Conservation (phyloP, 2,888 invertebrate genomes). For the Oscheius onirici region DNA sequence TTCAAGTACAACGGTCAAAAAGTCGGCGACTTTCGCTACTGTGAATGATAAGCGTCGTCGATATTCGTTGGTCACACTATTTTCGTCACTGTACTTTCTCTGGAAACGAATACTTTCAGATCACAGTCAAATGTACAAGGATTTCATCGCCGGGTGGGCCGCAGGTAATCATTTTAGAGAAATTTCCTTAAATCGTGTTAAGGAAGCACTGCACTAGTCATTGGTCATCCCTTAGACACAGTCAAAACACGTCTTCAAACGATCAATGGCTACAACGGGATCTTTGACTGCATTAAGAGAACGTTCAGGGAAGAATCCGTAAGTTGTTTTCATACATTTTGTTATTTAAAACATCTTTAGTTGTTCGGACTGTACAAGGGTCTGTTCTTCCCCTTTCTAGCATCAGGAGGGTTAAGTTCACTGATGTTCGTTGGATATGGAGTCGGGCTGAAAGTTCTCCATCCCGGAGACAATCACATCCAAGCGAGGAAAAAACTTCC, state of each 20-base stretch:
- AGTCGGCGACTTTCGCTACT: too few relatives aligned
- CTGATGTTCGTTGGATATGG: constrained; percentile 80
- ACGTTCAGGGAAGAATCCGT: constrained; percentile 61
- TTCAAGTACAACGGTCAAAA: too few relatives aligned
- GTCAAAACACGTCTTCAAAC: constrained; percentile 72
- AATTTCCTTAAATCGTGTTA: constrained; percentile 8
- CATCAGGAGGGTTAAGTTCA: constrained; percentile 79
- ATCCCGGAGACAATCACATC: constrained; percentile 60
- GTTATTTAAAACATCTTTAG: too few relatives aligned
- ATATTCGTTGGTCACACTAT: neutral
- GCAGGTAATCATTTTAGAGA: constrained; percentile 40
- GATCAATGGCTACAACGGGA: constrained; percentile 51
- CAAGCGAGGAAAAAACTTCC: constrained; percentile 58
- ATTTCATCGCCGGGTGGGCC: constrained; percentile 61
- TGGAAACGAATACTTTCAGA: neutral
- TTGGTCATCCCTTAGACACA: constrained; percentile 74
- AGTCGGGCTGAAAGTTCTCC: constrained; percentile 73
- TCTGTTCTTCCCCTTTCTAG: constrained; percentile 78
- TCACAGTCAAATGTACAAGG: constrained; percentile 41
- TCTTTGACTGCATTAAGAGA: constrained; percentile 51
- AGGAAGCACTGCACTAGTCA: constrained; percentile 73
- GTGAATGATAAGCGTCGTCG: neutral
- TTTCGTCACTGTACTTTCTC: neutral
- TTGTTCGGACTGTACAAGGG: constrained; percentile 79
- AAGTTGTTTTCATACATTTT: too few relatives aligned